These are phyloP conservation scores for Carassius gibelio DNA, from an alignment of 2,113 vertebrate species.

Conservation along the genomic window DNA sequence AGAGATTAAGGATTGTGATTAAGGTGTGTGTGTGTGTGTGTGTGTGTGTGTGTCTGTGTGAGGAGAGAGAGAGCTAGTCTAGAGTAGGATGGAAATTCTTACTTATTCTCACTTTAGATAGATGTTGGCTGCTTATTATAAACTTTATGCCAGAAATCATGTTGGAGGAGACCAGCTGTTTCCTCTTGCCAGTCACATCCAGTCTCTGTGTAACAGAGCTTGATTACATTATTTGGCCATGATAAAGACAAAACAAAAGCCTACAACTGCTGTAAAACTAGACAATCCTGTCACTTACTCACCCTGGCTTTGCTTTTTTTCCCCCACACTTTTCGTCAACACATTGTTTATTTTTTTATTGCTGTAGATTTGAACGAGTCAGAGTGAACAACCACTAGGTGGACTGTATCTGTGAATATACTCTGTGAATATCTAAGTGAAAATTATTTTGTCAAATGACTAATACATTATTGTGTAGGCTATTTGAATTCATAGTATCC, in stretches of 20 bases:
- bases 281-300: neutral
- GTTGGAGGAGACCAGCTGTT: conserved; percentile 63
- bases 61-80: conserved; percentile 28
- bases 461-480: no score
- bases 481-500: no score
- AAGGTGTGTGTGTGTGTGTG: no score
- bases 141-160: neutral
- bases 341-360: neutral
- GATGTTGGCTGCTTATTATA: conserved; percentile 71
- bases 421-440: no score
- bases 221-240: neutral
- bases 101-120: conserved; percentile 64
- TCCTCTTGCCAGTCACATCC: conserved; percentile 43
- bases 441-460: no score
- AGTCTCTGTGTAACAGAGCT: neutral
- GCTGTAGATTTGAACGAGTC: neutral
- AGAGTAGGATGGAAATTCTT: conserved; percentile 55
- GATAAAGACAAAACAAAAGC: neutral
- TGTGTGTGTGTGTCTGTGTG: neutral
- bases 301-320: neutral
- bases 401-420: neutral
- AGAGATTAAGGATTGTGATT: no score
- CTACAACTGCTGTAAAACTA: neutral
- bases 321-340: no score
- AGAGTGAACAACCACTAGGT: neutral